These are phyloP conservation scores for Urocynchramus pylzowi DNA, from an alignment of 2,113 vertebrate genomes.

Conservation along the genomic window DNA sequence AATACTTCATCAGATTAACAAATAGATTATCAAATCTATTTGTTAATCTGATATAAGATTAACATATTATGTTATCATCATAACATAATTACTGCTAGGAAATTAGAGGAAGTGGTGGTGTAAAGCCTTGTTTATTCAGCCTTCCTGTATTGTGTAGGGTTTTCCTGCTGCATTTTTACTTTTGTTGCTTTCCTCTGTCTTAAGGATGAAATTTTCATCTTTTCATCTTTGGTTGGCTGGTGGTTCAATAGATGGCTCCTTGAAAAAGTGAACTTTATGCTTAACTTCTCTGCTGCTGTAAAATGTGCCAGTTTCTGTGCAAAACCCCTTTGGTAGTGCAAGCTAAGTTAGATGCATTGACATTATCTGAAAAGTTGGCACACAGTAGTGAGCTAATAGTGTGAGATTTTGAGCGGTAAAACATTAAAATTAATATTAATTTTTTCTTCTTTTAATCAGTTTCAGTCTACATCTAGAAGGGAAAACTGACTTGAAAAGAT, in stretches of 20 bases:
- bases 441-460: neutral
- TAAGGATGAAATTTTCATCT: neutral
- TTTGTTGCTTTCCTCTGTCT: neutral
- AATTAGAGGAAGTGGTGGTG: neutral
- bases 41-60: no score
- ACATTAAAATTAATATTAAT: neutral
- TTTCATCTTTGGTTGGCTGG: neutral
- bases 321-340: neutral
- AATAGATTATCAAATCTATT: no score
- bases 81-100: neutral
- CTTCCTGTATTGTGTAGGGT: neutral
- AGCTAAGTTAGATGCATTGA: neutral
- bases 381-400: neutral
- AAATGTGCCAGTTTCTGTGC: neutral
- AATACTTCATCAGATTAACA: neutral
- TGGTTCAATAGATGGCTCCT: neutral
- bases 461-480: neutral
- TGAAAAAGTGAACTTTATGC: neutral
- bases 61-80: neutral
- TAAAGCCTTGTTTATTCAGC: neutral
- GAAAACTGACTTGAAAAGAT: neutral
- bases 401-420: neutral
- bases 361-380: fast-evolving
- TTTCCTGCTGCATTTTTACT: neutral
- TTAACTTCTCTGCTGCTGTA: neutral